These are phyloP conservation scores for Valencia hispanica DNA, from an alignment of 2,797 vertebrate species.

Conservation along the genomic window DNA sequence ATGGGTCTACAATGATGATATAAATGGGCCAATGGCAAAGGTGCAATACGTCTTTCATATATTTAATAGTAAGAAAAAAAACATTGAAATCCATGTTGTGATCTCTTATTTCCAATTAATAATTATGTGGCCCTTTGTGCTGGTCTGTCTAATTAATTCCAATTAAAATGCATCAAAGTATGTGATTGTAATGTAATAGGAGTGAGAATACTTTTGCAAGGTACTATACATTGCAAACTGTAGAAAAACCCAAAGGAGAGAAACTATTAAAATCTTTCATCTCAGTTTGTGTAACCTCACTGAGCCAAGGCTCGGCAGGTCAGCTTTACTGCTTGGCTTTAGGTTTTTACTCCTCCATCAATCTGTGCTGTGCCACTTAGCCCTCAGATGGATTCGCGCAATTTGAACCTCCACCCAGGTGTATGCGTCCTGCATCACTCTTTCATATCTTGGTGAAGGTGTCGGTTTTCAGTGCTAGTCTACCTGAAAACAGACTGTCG, in stretches of 20 bases:
- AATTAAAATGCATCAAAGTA: neutral
- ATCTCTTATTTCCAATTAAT: neutral
- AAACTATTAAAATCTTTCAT: conserved; percentile 33
- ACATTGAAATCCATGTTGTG: too few species aligned
- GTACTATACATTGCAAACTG: conserved; percentile 20
- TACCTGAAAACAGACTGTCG: conserved; percentile 54
- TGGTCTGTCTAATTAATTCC: neutral
- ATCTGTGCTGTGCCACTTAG: conserved; percentile 50
- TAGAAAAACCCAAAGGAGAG: conserved; percentile 17
- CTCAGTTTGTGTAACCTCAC: conserved; percentile 59
- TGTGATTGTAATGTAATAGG: neutral
- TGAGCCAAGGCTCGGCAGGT: conserved; percentile 24
- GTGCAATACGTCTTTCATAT: too few species aligned
- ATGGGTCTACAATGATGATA: neutral
- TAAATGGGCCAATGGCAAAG: neutral
- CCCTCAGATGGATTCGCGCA: conserved; percentile 46
- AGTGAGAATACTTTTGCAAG: neutral
- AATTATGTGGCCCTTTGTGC: neutral
- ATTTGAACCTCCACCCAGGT: conserved; percentile 63
- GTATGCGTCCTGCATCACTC: conserved; percentile 51
- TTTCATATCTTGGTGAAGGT: conserved; percentile 51
- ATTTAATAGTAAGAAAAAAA: too few species aligned
- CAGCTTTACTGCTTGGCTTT: conserved; percentile 49
- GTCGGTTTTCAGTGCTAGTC: conserved; percentile 49
- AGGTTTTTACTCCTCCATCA: conserved; percentile 53